Percentiles rank a stretch among this genome's conserved stretches.
These are phyloP conservation scores for Ciconia nigra DNA, from an alignment of 2,797 vertebrate genomes.

Conservation along the genomic window DNA sequence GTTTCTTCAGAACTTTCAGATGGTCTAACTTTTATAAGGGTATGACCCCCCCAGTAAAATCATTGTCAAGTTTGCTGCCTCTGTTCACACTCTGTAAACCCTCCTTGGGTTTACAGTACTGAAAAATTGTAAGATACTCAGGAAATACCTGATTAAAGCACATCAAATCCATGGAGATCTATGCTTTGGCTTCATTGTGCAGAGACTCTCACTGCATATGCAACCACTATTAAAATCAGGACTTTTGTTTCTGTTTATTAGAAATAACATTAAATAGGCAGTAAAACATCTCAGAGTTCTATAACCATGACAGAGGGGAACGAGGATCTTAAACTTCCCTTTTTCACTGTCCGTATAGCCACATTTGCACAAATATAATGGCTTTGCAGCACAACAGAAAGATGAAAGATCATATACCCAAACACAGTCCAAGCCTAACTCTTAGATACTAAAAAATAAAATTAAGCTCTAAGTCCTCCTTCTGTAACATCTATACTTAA, in stretches of 20 bases:
- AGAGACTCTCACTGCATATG: background rate
- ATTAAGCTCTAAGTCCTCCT: background rate
- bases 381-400: background rate
- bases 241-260: constrained; percentile 9
- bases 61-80: background rate
- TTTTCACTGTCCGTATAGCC: background rate
- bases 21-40: background rate
- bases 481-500: background rate
- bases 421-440: background rate
- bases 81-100: background rate
- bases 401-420: background rate
- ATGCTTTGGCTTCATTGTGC: background rate
- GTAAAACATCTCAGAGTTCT: background rate
- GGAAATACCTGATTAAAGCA: constrained; percentile 14
- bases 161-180: background rate
- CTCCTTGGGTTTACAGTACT: background rate
- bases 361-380: background rate
- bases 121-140: background rate
- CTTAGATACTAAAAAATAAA: background rate
- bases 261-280: background rate
- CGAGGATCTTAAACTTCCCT: background rate
- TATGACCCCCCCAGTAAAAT: background rate
- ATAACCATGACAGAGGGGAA: background rate
- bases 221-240: background rate
- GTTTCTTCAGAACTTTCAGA: background rate